These are phyloP conservation scores for Microctonus brassicae DNA, from an alignment of 2,888 invertebrate genomes.

Conservation along the genomic window DNA sequence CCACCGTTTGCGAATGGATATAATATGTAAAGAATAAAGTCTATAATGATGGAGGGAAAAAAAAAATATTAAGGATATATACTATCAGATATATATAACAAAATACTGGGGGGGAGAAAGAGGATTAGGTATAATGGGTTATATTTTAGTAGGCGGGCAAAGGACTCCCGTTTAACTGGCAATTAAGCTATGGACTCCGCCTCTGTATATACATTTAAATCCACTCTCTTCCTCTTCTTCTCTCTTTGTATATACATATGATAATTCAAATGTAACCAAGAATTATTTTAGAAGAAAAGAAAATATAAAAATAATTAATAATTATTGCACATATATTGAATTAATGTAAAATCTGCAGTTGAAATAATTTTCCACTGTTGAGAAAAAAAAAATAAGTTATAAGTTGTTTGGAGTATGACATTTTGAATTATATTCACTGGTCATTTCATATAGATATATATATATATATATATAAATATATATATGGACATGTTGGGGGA, in stretches of 20 bases:
- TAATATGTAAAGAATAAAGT: slow-evolving; percentile 33
- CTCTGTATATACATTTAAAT: slow-evolving; percentile 49
- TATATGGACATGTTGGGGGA: background rate
- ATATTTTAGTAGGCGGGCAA: slow-evolving; percentile 66
- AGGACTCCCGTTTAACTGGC: slow-evolving; percentile 68
- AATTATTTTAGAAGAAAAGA: background rate
- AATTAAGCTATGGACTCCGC: slow-evolving; percentile 65
- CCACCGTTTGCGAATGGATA: slow-evolving; percentile 46
- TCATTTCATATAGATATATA: background rate
- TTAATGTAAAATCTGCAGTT: too few relatives aligned
- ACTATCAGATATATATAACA: too few relatives aligned
- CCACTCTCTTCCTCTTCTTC: slow-evolving; percentile 54
- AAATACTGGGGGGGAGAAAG: slow-evolving; percentile 43
- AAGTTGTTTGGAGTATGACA: background rate
- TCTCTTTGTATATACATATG: slow-evolving; percentile 40
- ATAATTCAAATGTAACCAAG: background rate
- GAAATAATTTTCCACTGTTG: too few relatives aligned
- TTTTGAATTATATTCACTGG: background rate
- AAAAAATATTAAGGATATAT: slow-evolving; percentile 21
- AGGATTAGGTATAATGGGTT: slow-evolving; percentile 64
- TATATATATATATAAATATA: background rate
- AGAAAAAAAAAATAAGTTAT: too few relatives aligned
- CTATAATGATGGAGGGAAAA: slow-evolving; percentile 39
- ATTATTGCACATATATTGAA: too few relatives aligned
- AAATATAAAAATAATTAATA: too few relatives aligned